A percentile compares a stretch with the other conserved stretches of the same genome.
Evolutionary conservation across 2,113 vertebrate genomes (phyloP).

Genomic region (Anolis sagrei): DNA sequence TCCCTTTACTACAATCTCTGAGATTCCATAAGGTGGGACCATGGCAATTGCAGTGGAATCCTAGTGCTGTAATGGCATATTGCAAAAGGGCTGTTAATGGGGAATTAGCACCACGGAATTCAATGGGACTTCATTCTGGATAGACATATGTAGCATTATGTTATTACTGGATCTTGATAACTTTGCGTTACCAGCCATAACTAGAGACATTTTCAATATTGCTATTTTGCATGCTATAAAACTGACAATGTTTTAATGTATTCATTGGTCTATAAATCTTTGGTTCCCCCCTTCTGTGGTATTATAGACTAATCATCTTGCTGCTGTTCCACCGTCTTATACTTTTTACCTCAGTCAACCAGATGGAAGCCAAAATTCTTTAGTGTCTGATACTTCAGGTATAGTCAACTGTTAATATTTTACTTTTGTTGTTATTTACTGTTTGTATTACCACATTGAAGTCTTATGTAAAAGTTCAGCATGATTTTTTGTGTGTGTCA

Average conservation of each 20-base stretch:
- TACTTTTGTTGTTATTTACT: conserved; percentile 17
- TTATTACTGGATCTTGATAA: neutral
- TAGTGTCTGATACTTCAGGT: conserved; percentile 90
- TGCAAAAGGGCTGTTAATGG: too few species aligned
- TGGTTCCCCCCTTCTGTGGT: conserved; percentile 17
- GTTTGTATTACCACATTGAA: neutral
- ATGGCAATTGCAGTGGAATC: too few species aligned
- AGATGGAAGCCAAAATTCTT: conserved; percentile 77
- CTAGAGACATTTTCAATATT: neutral
- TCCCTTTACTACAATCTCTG: too few species aligned
- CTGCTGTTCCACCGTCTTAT: conserved; percentile 67
- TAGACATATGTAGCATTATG: neutral
- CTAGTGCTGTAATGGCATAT: too few species aligned
- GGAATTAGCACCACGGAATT: neutral
- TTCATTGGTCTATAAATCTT: neutral
- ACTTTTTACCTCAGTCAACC: conserved; percentile 83
- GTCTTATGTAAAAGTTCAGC: neutral
- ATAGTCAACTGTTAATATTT: conserved; percentile 44
- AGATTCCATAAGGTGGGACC: too few species aligned
- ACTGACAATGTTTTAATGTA: neutral
- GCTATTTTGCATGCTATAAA: neutral
- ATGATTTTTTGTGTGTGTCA: too few species aligned
- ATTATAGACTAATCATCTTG: conserved; percentile 76
- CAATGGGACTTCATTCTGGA: neutral
- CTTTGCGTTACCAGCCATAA: neutral